phyloP scores from a whole-genome alignment of 2,888 invertebrate species.

The Xanthia icteritia region DNA sequence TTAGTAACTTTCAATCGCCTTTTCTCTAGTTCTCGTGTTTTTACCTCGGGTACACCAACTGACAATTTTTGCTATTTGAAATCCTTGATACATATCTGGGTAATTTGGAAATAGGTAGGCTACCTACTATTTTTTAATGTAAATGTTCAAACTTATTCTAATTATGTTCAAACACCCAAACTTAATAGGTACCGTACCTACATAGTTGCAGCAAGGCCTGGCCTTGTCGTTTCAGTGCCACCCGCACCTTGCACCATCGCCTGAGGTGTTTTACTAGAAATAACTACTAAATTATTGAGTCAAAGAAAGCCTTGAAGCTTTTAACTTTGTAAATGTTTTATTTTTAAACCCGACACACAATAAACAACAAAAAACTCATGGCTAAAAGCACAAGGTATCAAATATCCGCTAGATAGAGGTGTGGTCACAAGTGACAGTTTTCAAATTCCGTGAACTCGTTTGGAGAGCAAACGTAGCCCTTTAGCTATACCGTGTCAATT shows the following conservation, averaged over 20 bases:
- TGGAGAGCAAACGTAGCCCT: neutral
- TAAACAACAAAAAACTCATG: constrained; percentile 48
- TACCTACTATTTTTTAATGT: neutral
- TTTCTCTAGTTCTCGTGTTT: constrained; percentile 10
- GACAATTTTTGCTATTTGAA: neutral
- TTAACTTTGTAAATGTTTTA: constrained; percentile 27
- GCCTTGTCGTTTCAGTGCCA: constrained; percentile 24
- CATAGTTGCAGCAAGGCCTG: constrained; percentile 16
- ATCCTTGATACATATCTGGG: neutral
- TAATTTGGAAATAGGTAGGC: neutral
- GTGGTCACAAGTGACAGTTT: constrained; percentile 25
- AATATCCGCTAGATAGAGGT: constrained; percentile 31
- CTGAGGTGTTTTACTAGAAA: constrained; percentile 20
- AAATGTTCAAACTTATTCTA: neutral
- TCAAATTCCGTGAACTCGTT: constrained; percentile 26
- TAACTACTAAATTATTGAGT: constrained; percentile 29
- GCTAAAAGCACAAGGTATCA: constrained; percentile 43
- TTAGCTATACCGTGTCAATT: neutral
- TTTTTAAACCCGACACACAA: constrained; percentile 23
- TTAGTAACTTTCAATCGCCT: constrained; percentile 3
- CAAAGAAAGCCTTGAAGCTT: constrained; percentile 38
- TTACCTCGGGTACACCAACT: neutral
- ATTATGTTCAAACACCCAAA: constrained; percentile 11
- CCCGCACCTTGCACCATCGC: constrained; percentile 18
- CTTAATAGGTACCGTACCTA: neutral